Evolutionary conservation across 2,113 vertebrate species (phyloP).

Genomic region (Jaculus jaculus): DNA sequence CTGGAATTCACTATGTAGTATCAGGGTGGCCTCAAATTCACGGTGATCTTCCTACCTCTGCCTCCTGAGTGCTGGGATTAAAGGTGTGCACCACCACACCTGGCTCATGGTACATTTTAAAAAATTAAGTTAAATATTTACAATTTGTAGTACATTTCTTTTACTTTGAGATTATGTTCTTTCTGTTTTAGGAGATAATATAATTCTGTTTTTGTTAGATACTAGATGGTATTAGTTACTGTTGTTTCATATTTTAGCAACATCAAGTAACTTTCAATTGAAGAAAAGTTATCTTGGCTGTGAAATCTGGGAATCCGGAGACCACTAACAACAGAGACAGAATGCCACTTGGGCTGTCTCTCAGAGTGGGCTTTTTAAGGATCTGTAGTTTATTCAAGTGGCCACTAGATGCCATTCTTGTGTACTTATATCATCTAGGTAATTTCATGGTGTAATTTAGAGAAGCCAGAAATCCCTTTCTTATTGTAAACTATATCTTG

Average conservation of each 20-base stretch:
- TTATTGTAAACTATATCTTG: not conserved
- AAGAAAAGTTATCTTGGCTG: not conserved
- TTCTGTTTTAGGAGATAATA: not conserved
- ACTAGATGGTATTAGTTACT: not conserved
- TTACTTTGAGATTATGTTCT: conserved; percentile 4
- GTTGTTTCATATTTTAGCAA: not conserved
- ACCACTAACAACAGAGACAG: not conserved
- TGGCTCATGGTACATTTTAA: not conserved
- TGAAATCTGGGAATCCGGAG: conserved; percentile 24
- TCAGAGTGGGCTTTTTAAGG: not conserved
- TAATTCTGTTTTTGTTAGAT: not conserved
- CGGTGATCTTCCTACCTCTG: no score
- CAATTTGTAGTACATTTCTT: not conserved
- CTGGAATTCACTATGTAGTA: no score
- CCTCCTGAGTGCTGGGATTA: no score
- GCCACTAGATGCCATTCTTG: conserved; percentile 60
- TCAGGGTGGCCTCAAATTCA: no score
- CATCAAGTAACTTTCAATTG: not conserved
- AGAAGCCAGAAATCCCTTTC: not conserved
- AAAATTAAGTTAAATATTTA: not conserved
- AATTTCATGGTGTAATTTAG: not conserved
- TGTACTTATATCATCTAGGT: not conserved
- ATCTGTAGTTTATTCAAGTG: not conserved
- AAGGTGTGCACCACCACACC: no score
- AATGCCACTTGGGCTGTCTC: not conserved